Conservation (phyloP, 2,797 vertebrate genomes). For the Trematomus bernacchii region DNA sequence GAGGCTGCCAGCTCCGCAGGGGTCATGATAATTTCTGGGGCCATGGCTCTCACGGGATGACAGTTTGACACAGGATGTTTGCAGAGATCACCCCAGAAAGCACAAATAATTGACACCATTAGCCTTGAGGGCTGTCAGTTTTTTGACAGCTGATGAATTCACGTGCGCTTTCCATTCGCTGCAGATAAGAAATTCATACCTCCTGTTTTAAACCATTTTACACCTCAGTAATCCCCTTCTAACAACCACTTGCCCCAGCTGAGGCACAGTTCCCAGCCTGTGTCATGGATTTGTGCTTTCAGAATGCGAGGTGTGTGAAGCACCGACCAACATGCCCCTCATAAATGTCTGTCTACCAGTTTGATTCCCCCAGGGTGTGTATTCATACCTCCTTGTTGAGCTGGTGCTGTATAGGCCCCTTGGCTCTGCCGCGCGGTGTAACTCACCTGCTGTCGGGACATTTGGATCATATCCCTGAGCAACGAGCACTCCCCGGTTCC, state of each 20-base stretch:
- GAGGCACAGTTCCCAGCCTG: slow-evolving; percentile 73
- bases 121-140: slow-evolving; percentile 71
- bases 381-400: slow-evolving; percentile 55
- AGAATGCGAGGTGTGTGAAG: slow-evolving; percentile 62
- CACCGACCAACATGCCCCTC: slow-evolving; percentile 42
- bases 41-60: slow-evolving; percentile 65
- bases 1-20: slow-evolving; percentile 57
- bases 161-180: slow-evolving; percentile 40
- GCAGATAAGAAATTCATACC: slow-evolving; percentile 62
- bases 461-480: slow-evolving; percentile 59
- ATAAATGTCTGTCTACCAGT: slow-evolving; percentile 49
- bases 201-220: slow-evolving; percentile 72
- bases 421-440: slow-evolving; percentile 46
- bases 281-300: slow-evolving; percentile 64
- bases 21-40: slow-evolving; percentile 73
- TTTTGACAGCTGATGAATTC: slow-evolving; percentile 73
- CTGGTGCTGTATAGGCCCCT: slow-evolving; percentile 44
- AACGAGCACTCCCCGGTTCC: slow-evolving; percentile 37
- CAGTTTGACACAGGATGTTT: slow-evolving; percentile 70
- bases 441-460: slow-evolving; percentile 75
- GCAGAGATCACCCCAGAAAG: slow-evolving; percentile 65
- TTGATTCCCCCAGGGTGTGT: slow-evolving; percentile 47
- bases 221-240: slow-evolving; percentile 70
- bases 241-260: slow-evolving; percentile 77
- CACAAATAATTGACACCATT: slow-evolving; percentile 79